Evolutionary conservation across 30 jellyfish, hydroid and myxozoan genomes (phyloP).

Genomic region (Clytia hemisphaerica): DNA sequence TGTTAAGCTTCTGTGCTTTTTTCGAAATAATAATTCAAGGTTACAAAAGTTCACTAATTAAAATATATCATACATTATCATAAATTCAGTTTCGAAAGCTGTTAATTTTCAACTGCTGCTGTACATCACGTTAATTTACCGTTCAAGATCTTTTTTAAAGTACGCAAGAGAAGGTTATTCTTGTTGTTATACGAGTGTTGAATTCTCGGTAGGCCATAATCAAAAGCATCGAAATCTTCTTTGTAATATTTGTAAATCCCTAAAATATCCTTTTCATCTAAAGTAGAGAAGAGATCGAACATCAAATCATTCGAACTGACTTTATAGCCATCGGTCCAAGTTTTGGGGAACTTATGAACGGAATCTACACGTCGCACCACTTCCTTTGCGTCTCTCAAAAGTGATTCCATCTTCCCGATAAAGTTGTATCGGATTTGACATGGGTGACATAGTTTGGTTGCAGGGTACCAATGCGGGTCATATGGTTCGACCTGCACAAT

Average conservation of each 20-base stretch:
- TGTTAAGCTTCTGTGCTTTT: no score
- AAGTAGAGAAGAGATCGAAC: not conserved
- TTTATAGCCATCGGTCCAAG: conserved; percentile 13
- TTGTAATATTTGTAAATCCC: not conserved
- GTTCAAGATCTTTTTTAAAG: no score
- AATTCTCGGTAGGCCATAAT: not conserved
- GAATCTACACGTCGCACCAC: not conserved
- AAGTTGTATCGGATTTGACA: conserved; percentile 1
- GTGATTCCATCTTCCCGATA: conserved; percentile 29
- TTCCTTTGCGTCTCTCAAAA: conserved; percentile 6
- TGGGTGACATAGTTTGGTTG: not conserved
- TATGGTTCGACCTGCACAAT: not conserved
- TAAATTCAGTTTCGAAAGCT: no score
- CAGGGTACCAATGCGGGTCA: conserved; percentile 24
- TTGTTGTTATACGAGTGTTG: no score
- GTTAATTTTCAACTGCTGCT: no score
- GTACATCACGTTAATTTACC: no score
- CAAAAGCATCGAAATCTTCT: conserved; percentile 20
- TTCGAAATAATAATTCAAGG: no score
- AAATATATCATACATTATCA: no score
- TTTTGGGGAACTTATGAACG: not conserved
- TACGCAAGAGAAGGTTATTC: no score
- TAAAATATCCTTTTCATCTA: not conserved
- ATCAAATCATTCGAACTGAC: not conserved
- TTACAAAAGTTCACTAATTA: no score